Base-by-base conservation (phyloP, 2,888 invertebrate genomes). In the Notodromas monacha region DNA sequence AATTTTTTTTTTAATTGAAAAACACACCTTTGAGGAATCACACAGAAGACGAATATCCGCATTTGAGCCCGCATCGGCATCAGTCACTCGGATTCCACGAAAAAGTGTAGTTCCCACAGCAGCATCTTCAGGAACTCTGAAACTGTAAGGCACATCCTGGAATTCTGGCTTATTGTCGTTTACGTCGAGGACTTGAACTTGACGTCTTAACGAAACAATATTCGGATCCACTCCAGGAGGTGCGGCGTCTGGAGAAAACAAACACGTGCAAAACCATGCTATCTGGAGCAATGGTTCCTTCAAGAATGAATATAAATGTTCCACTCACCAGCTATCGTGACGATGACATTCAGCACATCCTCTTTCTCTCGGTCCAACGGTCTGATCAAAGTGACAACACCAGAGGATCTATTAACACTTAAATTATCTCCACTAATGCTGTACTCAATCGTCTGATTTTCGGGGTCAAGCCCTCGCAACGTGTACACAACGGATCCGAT, bases 351-450 rank as follows among this genome's bases (percentile, higher is more conserved):
- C 31, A 72, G 48, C 3, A 60, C 49, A 33, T 61, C 59, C 43
- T 65, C 61, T 14, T 55, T 52, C 43, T 73, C 73, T 31, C 72
- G 54, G 45, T 73, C 72, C 32, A 73, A 45, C 15, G 58, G 51
- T 44, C 60, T 63, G 2, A 65, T 60, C 14, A 73, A 52, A 1
- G 65, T 63, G 3, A 73, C 66, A 26, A 68, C 66, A 1, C 73
- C 73, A 1, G 65, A 64, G 31, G 58, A 54, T 4, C 66, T 53
- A 42, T 72, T 65, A n/a, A 73, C 72, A 8, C 63, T 63, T 43
- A 73, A 67, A 42, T 66, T 63, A 44, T 70, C 70, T 1, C 73
- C 73, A 26, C 68, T 68, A 50, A 73, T 70, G 28, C 69, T 69
- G 44, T 69, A 73, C 35, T 62, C 59, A 3, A 73, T 54, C 14